A percentile compares a stretch with the other conserved stretches of the same genome.
These are phyloP conservation scores for Cololabis saira DNA, from an alignment of 2,113 vertebrate species.

Conservation along the genomic window DNA sequence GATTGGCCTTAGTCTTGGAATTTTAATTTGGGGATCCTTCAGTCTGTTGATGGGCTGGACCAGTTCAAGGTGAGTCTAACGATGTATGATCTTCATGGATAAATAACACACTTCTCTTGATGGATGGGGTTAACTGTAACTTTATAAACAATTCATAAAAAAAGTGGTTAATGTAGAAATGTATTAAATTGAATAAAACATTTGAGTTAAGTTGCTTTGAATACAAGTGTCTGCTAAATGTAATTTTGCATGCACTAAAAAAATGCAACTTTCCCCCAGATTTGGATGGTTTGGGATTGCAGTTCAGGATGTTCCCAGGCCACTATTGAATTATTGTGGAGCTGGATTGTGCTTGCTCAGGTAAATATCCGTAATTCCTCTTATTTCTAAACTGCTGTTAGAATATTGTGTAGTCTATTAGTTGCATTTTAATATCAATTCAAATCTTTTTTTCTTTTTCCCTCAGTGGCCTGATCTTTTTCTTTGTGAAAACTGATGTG, in stretches of 20 bases:
- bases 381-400: no score
- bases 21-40: slow-evolving; percentile 90
- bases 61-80: slow-evolving; percentile 86
- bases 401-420: no score
- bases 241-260: neutral
- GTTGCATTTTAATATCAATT: neutral
- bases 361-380: slow-evolving; percentile 62
- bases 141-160: no score
- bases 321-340: slow-evolving; percentile 87
- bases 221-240: no score
- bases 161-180: no score
- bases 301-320: slow-evolving; percentile 84
- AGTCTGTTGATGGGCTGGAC: slow-evolving; percentile 91
- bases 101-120: no score
- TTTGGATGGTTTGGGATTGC: slow-evolving; percentile 93
- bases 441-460: neutral
- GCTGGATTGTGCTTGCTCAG: slow-evolving; percentile 89
- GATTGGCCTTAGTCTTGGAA: slow-evolving; percentile 89
- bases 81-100: slow-evolving; percentile 2
- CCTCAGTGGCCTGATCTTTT: slow-evolving; percentile 89
- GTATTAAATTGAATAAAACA: no score
- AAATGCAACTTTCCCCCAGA: slow-evolving; percentile 61
- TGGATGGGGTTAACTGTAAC: no score
- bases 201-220: no score
- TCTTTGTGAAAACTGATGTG: slow-evolving; percentile 90